Conservation (phyloP, 2,113 vertebrate genomes). For the Clupea harengus region DNA sequence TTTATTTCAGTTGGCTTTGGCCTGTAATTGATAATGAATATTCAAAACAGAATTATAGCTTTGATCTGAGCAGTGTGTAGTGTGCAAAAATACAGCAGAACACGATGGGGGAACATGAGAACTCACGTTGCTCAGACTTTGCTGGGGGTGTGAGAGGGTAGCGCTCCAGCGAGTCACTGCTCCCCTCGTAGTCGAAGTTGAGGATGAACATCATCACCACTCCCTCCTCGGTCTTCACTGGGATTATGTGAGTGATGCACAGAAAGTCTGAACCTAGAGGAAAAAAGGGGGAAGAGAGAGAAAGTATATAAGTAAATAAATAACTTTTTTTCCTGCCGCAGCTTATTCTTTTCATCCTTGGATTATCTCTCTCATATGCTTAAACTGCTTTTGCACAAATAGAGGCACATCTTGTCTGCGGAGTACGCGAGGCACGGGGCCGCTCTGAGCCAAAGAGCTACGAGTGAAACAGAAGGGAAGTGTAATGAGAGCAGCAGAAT, state of each 20-base stretch:
- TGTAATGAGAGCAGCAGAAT: background rate
- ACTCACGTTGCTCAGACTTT: constrained; percentile 91
- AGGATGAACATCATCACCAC: constrained; percentile 99
- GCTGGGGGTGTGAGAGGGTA: constrained; percentile 84
- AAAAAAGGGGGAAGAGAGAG: constrained; percentile 43
- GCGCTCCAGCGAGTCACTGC: constrained; percentile 80
- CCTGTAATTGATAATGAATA: background rate
- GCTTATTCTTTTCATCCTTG: constrained; percentile 16
- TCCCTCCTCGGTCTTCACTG: constrained; percentile 96
- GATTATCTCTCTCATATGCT: constrained; percentile 16
- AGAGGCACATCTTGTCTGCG: background rate
- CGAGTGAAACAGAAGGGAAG: background rate
- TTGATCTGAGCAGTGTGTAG: background rate
- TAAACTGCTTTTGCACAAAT: constrained; percentile 12
- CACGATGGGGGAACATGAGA: background rate
- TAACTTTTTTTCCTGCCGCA: background rate
- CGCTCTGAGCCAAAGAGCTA: background rate
- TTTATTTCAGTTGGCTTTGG: background rate
- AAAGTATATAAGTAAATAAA: background rate
- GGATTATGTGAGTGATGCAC: constrained; percentile 93
- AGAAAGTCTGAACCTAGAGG: constrained; percentile 88
- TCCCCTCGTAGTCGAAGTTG: constrained; percentile 91
- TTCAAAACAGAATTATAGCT: background rate
- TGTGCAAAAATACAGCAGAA: background rate
- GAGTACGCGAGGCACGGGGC: background rate